Base-by-base conservation (phyloP, 1,140 invertebrate species). In the Anthonomus grandis region DNA sequence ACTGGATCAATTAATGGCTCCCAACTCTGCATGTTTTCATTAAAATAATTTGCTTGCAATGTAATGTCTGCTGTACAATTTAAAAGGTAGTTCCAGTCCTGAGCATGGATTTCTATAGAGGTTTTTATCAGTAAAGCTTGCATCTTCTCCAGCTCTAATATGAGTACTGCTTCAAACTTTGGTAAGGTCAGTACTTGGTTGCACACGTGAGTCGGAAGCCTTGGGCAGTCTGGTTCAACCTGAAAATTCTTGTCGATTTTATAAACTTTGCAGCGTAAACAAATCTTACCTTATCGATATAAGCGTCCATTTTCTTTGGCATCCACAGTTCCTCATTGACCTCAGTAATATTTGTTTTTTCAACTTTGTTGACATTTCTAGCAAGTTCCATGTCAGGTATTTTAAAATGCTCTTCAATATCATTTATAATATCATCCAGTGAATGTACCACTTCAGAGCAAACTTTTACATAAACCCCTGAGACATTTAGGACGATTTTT, bases 1-100 rank as follows among this genome's bases (percentile, higher is more conserved):
- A 84, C 80, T 1, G 89, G 85, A 63, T 92, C 90, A 10, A 92
- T 75, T 0, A 92, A 65, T 0, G 90, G 89, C 67, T 92, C 89
- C 90, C 90, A 92, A 15, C 78, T 77, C 59, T 83, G 82, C 10
- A 84, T 68, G 49, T 82, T 79, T 53, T 87, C 82, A 70, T 91
- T 90, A 64, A 85, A 91, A 68, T 84, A 89, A 53, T 84, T 84
- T 2, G 86, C 81, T 68, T 89, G 83, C 2, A 89, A 55, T 27
- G 83, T 81, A 3, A 88, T 27, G 23, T 82, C 79, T 10, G 79
- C 77, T 24, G 70, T 77, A 47, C 76, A 75, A 58, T 78, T 78
- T 13, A 79, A 59, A 51, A 84, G 76, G 37, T 79, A 81, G 0
- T 83, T 83, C 85, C 86, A 88, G 70, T 89, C 83, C 60, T 81